These are phyloP conservation scores for Asarcornis scutulata DNA, from an alignment of 2,113 vertebrate genomes.

Conservation along the genomic window DNA sequence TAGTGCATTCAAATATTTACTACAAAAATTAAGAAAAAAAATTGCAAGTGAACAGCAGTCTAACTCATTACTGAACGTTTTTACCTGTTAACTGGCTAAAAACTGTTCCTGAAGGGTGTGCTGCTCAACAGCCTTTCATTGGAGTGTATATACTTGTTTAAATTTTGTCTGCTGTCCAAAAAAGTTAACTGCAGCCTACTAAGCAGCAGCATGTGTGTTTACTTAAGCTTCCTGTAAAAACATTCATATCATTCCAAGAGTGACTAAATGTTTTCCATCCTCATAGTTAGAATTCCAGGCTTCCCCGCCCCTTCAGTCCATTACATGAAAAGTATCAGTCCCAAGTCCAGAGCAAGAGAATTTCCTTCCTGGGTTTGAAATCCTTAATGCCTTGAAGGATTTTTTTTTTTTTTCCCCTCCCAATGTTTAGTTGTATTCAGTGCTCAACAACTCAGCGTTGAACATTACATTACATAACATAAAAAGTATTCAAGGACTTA, in stretches of 20 bases:
- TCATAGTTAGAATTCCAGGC: conserved; percentile 85
- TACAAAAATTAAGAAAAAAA: not conserved
- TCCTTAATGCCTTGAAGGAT: conserved; percentile 4
- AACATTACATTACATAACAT: not conserved
- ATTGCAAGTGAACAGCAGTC: not conserved
- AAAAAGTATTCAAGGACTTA: not conserved
- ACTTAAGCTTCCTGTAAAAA: conserved; percentile 87
- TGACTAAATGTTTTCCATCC: conserved; percentile 87
- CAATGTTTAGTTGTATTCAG: not conserved
- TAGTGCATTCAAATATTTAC: not conserved
- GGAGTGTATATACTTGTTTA: conserved; percentile 71
- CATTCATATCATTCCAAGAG: conserved; percentile 90
- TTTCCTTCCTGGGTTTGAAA: conserved; percentile 71
- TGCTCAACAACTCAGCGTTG: not conserved
- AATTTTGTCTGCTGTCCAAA: conserved; percentile 80
- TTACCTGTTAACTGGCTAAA: not conserved
- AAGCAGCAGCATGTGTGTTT: conserved; percentile 82
- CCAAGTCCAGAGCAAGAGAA: conserved; percentile 40
- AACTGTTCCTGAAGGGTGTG: conserved; percentile 66
- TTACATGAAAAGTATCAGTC: conserved; percentile 82
- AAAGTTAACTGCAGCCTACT: conserved; percentile 79
- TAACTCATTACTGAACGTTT: not conserved
- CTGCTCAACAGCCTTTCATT: conserved; percentile 75
- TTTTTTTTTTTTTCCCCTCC: not conserved
- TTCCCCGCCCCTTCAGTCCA: conserved; percentile 72